phyloP scores from a whole-genome alignment of 92 coral and sea anemone species.

The Bergia sp. region DNA sequence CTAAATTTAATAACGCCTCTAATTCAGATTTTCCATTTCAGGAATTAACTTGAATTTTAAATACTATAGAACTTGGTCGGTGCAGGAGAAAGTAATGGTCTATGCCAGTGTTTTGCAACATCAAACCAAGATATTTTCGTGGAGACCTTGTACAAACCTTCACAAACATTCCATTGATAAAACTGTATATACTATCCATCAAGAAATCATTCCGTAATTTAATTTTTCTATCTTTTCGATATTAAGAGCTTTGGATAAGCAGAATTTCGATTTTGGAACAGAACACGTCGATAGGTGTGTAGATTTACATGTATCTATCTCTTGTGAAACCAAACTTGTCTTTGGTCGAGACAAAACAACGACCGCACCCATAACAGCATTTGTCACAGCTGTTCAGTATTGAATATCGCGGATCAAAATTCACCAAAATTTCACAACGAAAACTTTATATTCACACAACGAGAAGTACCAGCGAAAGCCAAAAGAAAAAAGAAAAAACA shows the following conservation, averaged over 20 bases:
- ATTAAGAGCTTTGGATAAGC: conserved; percentile 30
- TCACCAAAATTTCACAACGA: conserved; percentile 29
- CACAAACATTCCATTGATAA: conserved; percentile 37
- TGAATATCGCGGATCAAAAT: conserved; percentile 40
- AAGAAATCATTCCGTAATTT: conserved; percentile 23
- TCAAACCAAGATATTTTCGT: background rate
- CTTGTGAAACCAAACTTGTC: conserved; percentile 41
- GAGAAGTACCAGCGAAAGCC: background rate
- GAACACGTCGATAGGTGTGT: conserved; percentile 18
- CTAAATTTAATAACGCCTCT: conserved; percentile 50
- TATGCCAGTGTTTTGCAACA: background rate
- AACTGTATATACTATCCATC: conserved; percentile 9
- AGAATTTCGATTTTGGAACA: conserved; percentile 1
- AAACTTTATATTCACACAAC: background rate
- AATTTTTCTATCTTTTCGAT: conserved; percentile 34
- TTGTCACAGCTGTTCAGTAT: conserved; percentile 43
- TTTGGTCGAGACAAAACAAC: conserved; percentile 42
- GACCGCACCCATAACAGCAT: conserved; percentile 39
- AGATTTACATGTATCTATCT: conserved; percentile 33
- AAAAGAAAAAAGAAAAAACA: conserved; percentile 1
- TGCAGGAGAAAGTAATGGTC: background rate
- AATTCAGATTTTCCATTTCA: conserved; percentile 30
- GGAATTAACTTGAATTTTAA: conserved; percentile 24
- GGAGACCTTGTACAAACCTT: background rate
- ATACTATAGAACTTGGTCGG: conserved; percentile 1